Evolutionary conservation across 2,113 vertebrate species (phyloP), one percentile per base, ranked within the genome.

Genomic region (Sturnira hondurensis): DNA sequence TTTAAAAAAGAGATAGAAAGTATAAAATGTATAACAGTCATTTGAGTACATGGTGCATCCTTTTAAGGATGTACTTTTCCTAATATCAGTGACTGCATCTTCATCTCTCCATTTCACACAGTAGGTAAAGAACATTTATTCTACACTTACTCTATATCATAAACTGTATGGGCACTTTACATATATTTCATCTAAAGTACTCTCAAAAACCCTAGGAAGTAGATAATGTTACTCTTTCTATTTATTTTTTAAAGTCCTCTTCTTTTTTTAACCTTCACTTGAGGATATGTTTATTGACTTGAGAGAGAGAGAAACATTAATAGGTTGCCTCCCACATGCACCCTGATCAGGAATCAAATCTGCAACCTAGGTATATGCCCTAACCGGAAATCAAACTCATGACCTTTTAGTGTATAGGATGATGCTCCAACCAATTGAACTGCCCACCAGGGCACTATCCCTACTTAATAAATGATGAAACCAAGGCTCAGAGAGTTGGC

Each of bases 391-490:
- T 63, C 12, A 4, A 63, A 63, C 61, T 13, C 28, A 31, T 8
- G 13, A 31, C 28, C 61, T 63, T 63, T 63, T 63, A 24, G 28
- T 63, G 28, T 63, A 63, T 31, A 6, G 61, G 61, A 63, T 28
- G 58, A 31, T 63, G 61, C 26, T 63, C 28, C 61, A 63, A 63
- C 61, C 61, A 31, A 63, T 28, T 63, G 58, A 31, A 63, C 61
- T 26, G 31, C 28, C 26, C 12, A 26, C 26, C 61, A 31, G 28
- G 28, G 61, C 61, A 82, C 56, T 86, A 4, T 70, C 74, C 26
- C 43, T 74, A 70, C 68, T 88, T 96, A 77, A 81, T 67, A 92
- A 50, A 50, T 92, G 20, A 50, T 89, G 26, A 92, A 85, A 45
- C 71, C 58, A 50, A 93, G 50, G 16, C 20, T 92, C 71, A 52